Conservation (phyloP, 30 jellyfish, hydroid and myxozoan species). For the Mastigias papua region DNA sequence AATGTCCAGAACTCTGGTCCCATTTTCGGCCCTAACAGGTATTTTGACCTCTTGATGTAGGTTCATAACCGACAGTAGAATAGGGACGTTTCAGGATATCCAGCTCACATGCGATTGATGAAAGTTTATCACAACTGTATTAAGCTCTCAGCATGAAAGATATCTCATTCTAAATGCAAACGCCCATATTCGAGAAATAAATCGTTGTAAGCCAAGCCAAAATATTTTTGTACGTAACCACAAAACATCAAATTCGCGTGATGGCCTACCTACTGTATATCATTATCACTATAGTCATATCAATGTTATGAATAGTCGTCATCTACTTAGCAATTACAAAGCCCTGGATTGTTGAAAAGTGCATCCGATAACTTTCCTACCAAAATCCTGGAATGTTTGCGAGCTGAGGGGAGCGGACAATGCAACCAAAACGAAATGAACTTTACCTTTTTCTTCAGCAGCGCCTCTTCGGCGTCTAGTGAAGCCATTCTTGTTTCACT, state of each 20-base stretch:
- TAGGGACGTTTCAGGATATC: too few relatives aligned
- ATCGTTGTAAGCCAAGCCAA: background rate
- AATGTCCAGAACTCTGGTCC: too few relatives aligned
- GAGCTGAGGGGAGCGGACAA: constrained; percentile 51
- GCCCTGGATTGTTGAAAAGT: background rate
- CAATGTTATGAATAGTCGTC: background rate
- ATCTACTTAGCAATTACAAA: background rate
- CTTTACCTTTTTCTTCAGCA: constrained; percentile 72
- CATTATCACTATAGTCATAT: too few relatives aligned
- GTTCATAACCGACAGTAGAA: too few relatives aligned
- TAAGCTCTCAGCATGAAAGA: too few relatives aligned
- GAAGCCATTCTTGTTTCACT: constrained; percentile 57
- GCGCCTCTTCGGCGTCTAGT: constrained; percentile 79
- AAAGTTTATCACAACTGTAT: too few relatives aligned
- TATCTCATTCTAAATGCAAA: too few relatives aligned
- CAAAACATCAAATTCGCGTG: constrained; percentile 9
- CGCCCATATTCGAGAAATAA: background rate
- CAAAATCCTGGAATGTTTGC: constrained; percentile 1
- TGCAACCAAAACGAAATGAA: constrained; percentile 4
- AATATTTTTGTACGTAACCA: background rate
- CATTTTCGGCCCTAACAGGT: too few relatives aligned
- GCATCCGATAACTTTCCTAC: constrained; percentile 11
- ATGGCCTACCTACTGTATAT: constrained; percentile 5
- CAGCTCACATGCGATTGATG: too few relatives aligned
- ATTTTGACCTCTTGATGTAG: too few relatives aligned